Percentiles rank a stretch among this genome's conserved stretches.
phyloP scores from a whole-genome alignment of 2,113 vertebrate species.

The Amphiprion percula region DNA sequence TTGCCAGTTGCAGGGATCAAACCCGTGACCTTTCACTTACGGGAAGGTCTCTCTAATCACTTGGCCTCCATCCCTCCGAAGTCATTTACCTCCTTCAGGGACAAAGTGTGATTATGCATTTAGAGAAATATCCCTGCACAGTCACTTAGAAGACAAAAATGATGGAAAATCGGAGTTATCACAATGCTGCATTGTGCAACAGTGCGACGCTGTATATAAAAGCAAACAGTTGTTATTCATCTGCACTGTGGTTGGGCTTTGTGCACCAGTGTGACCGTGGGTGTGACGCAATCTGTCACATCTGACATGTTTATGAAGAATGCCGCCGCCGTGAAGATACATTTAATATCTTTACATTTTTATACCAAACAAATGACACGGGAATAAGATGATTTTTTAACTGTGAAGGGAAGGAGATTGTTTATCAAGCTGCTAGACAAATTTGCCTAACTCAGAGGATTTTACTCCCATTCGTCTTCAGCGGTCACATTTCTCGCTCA shows the following conservation, averaged over 20 bases:
- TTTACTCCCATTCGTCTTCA: neutral
- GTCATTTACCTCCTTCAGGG: conserved; percentile 38
- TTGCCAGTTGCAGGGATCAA: conserved; percentile 43
- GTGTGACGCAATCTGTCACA: conserved; percentile 56
- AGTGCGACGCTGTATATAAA: conserved; percentile 23
- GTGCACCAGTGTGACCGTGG: conserved; percentile 14
- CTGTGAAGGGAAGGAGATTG: conserved; percentile 17
- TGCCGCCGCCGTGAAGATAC: conserved; percentile 23
- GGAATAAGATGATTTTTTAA: conserved; percentile 10
- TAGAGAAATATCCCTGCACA: neutral
- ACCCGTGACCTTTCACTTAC: conserved; percentile 69
- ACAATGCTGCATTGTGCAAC: conserved; percentile 46
- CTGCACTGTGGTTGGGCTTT: neutral
- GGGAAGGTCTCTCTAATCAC: conserved; percentile 61
- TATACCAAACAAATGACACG: conserved; percentile 20
- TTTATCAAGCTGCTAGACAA: neutral
- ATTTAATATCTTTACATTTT: conserved; percentile 47
- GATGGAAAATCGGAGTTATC: conserved; percentile 36
- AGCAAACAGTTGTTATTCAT: conserved; percentile 33
- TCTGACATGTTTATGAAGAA: conserved; percentile 40
- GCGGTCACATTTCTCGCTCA: neutral
- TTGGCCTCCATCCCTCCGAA: conserved; percentile 9
- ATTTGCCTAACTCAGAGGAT: conserved; percentile 1
- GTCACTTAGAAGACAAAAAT: conserved; percentile 11
- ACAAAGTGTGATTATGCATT: conserved; percentile 13